These are phyloP conservation scores for Cheilosia urbana DNA, from an alignment of 2,888 invertebrate genomes.

Conservation along the genomic window DNA sequence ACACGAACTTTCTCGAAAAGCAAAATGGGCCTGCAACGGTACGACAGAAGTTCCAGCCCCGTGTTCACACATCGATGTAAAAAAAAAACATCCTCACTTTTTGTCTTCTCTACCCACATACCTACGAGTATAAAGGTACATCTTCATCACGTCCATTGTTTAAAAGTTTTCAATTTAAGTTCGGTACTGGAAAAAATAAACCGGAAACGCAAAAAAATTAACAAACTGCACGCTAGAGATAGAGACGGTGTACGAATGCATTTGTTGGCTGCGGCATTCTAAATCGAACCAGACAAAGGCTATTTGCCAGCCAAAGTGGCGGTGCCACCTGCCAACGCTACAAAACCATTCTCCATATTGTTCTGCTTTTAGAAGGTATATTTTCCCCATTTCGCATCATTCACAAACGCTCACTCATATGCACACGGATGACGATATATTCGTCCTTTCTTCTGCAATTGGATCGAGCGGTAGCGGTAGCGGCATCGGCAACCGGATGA, in stretches of 20 bases:
- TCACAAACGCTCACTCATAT: background rate
- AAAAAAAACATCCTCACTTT: background rate
- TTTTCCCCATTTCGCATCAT: background rate
- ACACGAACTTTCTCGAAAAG: no score
- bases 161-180: constrained; percentile 61
- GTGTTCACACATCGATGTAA: constrained; percentile 9
- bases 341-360: constrained; percentile 37
- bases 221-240: constrained; percentile 54
- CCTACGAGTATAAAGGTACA: background rate
- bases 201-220: constrained; percentile 45
- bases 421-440: constrained; percentile 21
- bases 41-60: constrained; percentile 2
- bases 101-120: constrained; percentile 21
- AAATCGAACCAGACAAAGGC: constrained; percentile 59
- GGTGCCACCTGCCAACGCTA: background rate
- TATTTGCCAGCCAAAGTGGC: constrained; percentile 28
- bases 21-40: background rate
- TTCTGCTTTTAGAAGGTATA: constrained; percentile 31
- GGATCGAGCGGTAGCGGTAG: constrained; percentile 39
- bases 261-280: constrained; percentile 51
- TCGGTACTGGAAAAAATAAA: constrained; percentile 42
- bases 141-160: constrained; percentile 4
- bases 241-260: constrained; percentile 31
- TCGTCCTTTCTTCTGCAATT: constrained; percentile 31
- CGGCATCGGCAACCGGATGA: constrained; percentile 46